Evolutionary conservation across 2,888 invertebrate species (phyloP).

Genomic region (Nasonia oneida): DNA sequence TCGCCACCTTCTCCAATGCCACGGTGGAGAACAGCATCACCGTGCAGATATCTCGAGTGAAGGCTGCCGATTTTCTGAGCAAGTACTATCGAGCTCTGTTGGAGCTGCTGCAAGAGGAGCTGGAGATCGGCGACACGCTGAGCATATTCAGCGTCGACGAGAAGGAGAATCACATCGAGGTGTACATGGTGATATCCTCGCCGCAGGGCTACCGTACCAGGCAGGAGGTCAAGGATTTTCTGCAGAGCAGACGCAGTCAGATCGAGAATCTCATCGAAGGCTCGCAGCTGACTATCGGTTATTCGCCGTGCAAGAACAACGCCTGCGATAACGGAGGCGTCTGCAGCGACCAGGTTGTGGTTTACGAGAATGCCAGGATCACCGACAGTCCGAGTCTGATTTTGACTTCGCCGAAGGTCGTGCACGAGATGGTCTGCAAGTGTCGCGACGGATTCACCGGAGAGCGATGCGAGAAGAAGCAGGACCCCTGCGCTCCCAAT

Average conservation of each 20-base stretch:
- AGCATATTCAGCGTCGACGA: conserved; percentile 89
- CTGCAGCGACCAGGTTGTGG: conserved; percentile 87
- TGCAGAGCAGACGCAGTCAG: conserved; percentile 84
- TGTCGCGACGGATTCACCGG: conserved; percentile 93
- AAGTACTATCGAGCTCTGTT: conserved; percentile 88
- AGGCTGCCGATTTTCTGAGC: conserved; percentile 88
- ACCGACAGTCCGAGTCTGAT: conserved; percentile 91
- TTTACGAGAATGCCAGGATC: conserved; percentile 86
- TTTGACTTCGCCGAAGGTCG: conserved; percentile 90
- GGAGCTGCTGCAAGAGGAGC: conserved; percentile 85
- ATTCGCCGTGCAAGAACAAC: conserved; percentile 87
- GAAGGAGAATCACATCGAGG: conserved; percentile 84
- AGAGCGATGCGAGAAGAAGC: conserved; percentile 89
- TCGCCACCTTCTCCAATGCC: conserved; percentile 88
- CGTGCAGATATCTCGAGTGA: conserved; percentile 86
- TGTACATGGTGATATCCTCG: conserved; percentile 85
- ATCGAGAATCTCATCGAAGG: conserved; percentile 84
- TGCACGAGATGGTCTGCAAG: conserved; percentile 89
- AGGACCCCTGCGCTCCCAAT: conserved; percentile 94
- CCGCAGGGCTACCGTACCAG: conserved; percentile 83
- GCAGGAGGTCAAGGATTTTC: conserved; percentile 83
- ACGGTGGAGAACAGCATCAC: conserved; percentile 92
- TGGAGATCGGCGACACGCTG: conserved; percentile 84
- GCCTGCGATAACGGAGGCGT: conserved; percentile 90
- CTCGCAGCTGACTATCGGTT: conserved; percentile 84